Evolutionary conservation across 2,888 invertebrate genomes (phyloP), one percentile per base, ranked within the genome.

Genomic region (Nyleta sp.): DNA sequence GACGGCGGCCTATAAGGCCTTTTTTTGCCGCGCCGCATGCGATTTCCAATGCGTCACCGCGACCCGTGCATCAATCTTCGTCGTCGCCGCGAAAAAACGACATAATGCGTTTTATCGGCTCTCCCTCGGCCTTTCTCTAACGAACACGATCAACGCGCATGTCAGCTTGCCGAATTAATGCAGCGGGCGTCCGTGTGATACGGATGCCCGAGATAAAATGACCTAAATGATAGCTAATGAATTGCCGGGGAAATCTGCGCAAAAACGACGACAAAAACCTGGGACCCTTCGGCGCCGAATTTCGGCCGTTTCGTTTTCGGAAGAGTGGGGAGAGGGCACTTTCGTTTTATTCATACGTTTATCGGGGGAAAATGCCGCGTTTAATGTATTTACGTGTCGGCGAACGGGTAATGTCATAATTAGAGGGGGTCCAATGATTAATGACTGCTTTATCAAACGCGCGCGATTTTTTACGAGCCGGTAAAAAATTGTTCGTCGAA

Each of bases 41-140:
- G 68, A 80, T 81, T 81, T 77, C 71, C 70, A 79, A 83, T 80
- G 83, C 80, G 78, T 70, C 73, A 62, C 74, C 59, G 46, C 65
- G 76, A 48, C 18, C 71, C 68, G 57, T 71, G 81, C 82, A 82
- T 82, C 80, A 82, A 83, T 81, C 83, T 83, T 83, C 80, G 80
- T 83, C 76, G 80, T 57, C 57, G 72, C 62, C 46, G 31, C 50
- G 75, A 81, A 81, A 82, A 81, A 78, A 77, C 68, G 77, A 78
- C 81, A 81, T 81, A 81, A 80, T 83, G 67, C 82, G 78, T 80
- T 82, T 80, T 82, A 82, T 81, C 81, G 67, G 79, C 11, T 50
- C 72, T 60, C 52, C 38, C 64, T 64, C 28, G 64, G 72, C 17
- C 78, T 24, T 48, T 52, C 68, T 68, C 72, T 78, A 59, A 76